phyloP scores from a whole-genome alignment of 1,140 invertebrate genomes.

The Andrena cerasifolii region DNA sequence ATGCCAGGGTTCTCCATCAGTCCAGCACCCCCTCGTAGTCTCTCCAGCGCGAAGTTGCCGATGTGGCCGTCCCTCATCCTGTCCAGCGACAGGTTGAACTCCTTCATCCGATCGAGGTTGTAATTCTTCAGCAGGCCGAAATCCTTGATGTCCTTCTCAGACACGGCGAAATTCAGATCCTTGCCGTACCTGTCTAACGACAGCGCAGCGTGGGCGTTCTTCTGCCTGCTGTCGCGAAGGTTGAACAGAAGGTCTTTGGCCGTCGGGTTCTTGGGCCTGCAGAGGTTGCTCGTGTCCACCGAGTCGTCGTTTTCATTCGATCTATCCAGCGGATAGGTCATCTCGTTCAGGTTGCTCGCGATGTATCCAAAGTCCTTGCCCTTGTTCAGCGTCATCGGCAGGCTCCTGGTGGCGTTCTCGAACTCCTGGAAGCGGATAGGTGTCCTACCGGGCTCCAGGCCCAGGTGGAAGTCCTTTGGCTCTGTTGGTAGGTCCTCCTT shows the following conservation, averaged over 20 bases:
- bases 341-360: conserved; percentile 41
- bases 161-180: conserved; percentile 58
- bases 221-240: conserved; percentile 64
- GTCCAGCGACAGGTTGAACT: conserved; percentile 68
- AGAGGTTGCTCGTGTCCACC: conserved; percentile 41
- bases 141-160: conserved; percentile 67
- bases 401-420: conserved; percentile 49
- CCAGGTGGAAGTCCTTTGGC: conserved; percentile 61
- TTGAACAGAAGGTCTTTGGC: conserved; percentile 70
- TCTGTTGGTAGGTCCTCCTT: conserved; percentile 56
- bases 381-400: conserved; percentile 67
- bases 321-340: conserved; percentile 63
- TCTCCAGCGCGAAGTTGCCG: conserved; percentile 61
- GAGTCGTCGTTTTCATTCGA: conserved; percentile 62
- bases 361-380: conserved; percentile 65
- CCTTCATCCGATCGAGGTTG: conserved; percentile 68
- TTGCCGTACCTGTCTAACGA: conserved; percentile 57
- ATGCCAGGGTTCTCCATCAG: conserved; percentile 67
- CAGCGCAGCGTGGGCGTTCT: conserved; percentile 58
- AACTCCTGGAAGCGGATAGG: conserved; percentile 63
- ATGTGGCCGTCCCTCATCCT: conserved; percentile 67
- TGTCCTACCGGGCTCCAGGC: conserved; percentile 44
- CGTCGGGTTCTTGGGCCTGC: conserved; percentile 62
- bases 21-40: conserved; percentile 56
- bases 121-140: conserved; percentile 71